Evolutionary conservation across 1,140 invertebrate species (phyloP).

Genomic region (Brachionus rubens): DNA sequence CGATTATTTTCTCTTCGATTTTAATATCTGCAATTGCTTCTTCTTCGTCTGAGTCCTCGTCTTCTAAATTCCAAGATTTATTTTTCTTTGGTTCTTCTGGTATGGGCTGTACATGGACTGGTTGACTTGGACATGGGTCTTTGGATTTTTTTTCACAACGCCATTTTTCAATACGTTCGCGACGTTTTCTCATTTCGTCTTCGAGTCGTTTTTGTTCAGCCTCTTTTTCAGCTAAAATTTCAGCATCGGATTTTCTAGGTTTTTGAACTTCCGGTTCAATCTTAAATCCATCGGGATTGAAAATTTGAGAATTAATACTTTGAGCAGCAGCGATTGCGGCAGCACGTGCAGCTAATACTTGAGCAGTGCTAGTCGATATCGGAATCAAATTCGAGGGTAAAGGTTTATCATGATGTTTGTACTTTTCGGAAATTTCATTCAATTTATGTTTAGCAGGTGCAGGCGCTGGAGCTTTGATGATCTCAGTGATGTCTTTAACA

Average conservation of each 20-base stretch:
- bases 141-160: constrained; percentile 66
- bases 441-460: constrained; percentile 6
- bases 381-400: constrained; percentile 12
- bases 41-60: constrained; percentile 59
- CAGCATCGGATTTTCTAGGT: neutral
- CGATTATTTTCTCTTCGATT: constrained; percentile 22
- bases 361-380: constrained; percentile 6
- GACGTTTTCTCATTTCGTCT: constrained; percentile 88
- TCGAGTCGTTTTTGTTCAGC: constrained; percentile 62
- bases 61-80: constrained; percentile 82
- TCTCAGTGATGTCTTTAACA: neutral
- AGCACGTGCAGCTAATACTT: constrained; percentile 13
- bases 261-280: neutral
- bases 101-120: constrained; percentile 46
- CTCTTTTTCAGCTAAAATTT: constrained; percentile 29
- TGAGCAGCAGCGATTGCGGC: constrained; percentile 38
- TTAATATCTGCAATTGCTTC: constrained; percentile 40
- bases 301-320: constrained; percentile 28
- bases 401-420: neutral
- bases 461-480: constrained; percentile 8
- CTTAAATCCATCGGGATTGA: neutral
- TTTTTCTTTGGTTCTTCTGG: constrained; percentile 70
- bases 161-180: constrained; percentile 89
- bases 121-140: constrained; percentile 4
- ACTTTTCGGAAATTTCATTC: neutral